Evolutionary conservation across 2,888 invertebrate genomes (phyloP).

Genomic region (Hydroisotoma schaefferi): DNA sequence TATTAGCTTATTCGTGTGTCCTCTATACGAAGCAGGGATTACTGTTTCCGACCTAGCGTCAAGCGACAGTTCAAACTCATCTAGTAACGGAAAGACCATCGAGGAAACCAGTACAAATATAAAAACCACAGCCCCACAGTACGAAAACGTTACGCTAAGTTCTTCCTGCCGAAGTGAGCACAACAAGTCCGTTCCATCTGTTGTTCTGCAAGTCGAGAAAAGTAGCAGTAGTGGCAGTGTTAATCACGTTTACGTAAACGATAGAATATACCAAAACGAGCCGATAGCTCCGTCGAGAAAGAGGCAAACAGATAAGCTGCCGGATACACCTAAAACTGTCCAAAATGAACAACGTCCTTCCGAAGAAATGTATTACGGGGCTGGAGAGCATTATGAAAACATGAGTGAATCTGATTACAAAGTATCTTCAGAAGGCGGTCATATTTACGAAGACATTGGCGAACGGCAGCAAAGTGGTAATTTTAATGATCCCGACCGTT

Average conservation of each 20-base stretch:
- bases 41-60: constrained; percentile 4
- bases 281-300: constrained; percentile 13
- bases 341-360: background rate
- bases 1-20: constrained; percentile 42
- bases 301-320: no score
- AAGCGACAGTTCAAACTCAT: constrained; percentile 10
- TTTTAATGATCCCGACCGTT: constrained; percentile 18
- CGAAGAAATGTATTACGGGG: constrained; percentile 8
- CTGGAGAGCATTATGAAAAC: constrained; percentile 43
- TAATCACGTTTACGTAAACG: constrained; percentile 42
- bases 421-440: constrained; percentile 23
- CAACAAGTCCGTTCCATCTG: background rate
- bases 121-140: constrained; percentile 10
- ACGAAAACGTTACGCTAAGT: constrained; percentile 26
- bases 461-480: constrained; percentile 10
- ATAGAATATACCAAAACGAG: constrained; percentile 43
- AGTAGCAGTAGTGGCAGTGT: no score
- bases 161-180: no score
- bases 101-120: background rate
- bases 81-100: constrained; percentile 7
- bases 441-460: constrained; percentile 47
- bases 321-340: background rate
- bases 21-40: constrained; percentile 45
- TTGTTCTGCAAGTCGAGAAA: background rate
- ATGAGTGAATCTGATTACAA: constrained; percentile 37